Evolutionary conservation across 2,888 invertebrate genomes (phyloP).

Genomic region (Dicyrtoma fusca): DNA sequence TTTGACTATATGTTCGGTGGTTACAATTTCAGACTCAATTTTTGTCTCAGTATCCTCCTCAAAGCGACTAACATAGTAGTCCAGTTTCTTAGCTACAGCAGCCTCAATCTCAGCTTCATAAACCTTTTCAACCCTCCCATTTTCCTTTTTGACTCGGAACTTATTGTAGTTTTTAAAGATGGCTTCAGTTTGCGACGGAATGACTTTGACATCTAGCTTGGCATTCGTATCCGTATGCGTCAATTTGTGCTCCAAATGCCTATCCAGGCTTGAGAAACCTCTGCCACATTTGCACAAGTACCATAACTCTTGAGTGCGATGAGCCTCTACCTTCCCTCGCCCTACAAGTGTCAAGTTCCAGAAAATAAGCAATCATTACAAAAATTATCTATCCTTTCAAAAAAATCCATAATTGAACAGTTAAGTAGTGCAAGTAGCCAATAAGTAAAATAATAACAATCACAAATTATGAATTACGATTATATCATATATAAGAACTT

Average conservation of each 20-base stretch:
- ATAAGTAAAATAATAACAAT: too few species aligned
- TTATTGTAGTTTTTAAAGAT: too few species aligned
- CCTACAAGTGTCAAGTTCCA: not conserved
- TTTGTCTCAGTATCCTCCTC: too few species aligned
- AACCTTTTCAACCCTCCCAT: too few species aligned
- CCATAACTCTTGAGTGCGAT: not conserved
- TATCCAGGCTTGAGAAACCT: not conserved
- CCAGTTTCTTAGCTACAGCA: not conserved
- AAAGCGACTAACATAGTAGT: too few species aligned
- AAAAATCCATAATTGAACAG: not conserved
- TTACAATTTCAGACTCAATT: too few species aligned
- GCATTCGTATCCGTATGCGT: not conserved
- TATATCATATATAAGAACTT: too few species aligned
- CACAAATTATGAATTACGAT: too few species aligned
- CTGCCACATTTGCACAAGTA: slow-evolving; percentile 3
- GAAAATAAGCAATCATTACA: not conserved
- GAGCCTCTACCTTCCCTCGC: not conserved
- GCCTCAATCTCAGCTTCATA: not conserved
- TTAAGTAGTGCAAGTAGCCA: not conserved
- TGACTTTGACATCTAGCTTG: not conserved
- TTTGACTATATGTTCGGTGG: too few species aligned
- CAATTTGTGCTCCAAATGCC: not conserved
- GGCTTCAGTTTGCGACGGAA: not conserved
- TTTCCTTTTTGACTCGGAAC: too few species aligned
- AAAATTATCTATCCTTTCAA: not conserved